A percentile compares a stretch with the other conserved stretches of the same genome.
phyloP scores from a whole-genome alignment of 2,888 invertebrate genomes.

The Rhagonycha fulva region DNA sequence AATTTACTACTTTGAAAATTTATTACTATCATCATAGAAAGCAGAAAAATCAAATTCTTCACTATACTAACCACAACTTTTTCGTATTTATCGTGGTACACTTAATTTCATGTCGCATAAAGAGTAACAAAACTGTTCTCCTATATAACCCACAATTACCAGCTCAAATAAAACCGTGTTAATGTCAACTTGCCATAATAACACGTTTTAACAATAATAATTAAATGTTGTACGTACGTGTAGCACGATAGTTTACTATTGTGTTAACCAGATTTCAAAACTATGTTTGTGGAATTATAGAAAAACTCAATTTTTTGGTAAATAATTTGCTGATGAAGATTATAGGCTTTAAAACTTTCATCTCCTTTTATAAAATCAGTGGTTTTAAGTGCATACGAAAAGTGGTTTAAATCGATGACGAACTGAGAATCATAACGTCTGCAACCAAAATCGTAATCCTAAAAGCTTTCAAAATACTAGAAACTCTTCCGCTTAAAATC shows the following conservation, averaged over 20 bases:
- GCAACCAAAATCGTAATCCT: conserved; percentile 40
- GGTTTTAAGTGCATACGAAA: conserved; percentile 27
- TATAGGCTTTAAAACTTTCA: background rate
- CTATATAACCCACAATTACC: background rate
- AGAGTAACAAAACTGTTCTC: background rate
- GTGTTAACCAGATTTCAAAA: background rate
- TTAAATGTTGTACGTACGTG: background rate
- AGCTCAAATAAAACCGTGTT: background rate
- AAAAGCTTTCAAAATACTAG: conserved; percentile 38
- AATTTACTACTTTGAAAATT: background rate
- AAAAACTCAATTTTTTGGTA: background rate
- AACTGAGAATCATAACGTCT: conserved; percentile 40
- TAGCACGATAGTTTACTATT: background rate
- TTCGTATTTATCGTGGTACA: background rate
- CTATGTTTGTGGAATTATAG: background rate
- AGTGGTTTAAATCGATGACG: conserved; percentile 40
- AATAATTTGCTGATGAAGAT: background rate
- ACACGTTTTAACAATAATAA: background rate
- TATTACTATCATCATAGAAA: background rate
- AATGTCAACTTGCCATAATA: background rate
- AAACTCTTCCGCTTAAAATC: conserved; percentile 37
- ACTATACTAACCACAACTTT: background rate
- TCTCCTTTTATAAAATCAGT: background rate
- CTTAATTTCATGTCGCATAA: background rate
- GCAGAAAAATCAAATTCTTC: background rate